Evolutionary conservation across 2,113 vertebrate species (phyloP).

Genomic region (Synodontis membranacea): DNA sequence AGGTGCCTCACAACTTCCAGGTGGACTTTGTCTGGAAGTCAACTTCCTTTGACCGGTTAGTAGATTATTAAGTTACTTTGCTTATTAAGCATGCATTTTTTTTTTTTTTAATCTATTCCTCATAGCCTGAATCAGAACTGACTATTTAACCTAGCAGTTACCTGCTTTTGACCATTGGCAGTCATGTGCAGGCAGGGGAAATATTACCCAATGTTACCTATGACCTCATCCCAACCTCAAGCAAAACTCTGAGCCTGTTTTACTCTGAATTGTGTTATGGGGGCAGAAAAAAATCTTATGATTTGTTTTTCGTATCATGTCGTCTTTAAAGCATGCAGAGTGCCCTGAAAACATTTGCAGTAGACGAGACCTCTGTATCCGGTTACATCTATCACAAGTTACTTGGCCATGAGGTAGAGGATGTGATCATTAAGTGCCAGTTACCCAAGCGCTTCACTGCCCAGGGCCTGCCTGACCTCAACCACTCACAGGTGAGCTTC

Average conservation of each 20-base stretch:
- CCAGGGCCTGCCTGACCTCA: constrained; percentile 95
- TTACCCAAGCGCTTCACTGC: constrained; percentile 98
- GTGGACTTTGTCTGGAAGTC: constrained; percentile 99
- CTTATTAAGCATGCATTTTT: not conserved
- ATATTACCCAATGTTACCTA: not conserved
- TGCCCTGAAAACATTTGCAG: constrained; percentile 93
- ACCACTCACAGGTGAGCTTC: constrained; percentile 91
- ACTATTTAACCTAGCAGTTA: not conserved
- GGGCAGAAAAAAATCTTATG: not conserved
- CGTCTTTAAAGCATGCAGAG: constrained; percentile 88
- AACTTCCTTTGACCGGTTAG: constrained; percentile 95
- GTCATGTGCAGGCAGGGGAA: not conserved
- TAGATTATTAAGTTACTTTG: not conserved
- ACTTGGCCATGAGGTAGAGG: constrained; percentile 94
- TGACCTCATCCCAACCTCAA: not conserved
- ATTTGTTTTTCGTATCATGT: not conserved
- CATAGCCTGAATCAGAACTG: not conserved
- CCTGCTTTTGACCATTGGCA: not conserved
- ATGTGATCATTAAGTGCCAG: constrained; percentile 99
- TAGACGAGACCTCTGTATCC: constrained; percentile 96
- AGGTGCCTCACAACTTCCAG: constrained; percentile 97
- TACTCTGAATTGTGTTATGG: not conserved
- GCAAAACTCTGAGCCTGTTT: not conserved
- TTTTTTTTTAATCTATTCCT: not conserved
- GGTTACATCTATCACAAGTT: constrained; percentile 99